These are phyloP conservation scores for Spodoptera exigua DNA, from an alignment of 2,888 invertebrate species.

Conservation along the genomic window DNA sequence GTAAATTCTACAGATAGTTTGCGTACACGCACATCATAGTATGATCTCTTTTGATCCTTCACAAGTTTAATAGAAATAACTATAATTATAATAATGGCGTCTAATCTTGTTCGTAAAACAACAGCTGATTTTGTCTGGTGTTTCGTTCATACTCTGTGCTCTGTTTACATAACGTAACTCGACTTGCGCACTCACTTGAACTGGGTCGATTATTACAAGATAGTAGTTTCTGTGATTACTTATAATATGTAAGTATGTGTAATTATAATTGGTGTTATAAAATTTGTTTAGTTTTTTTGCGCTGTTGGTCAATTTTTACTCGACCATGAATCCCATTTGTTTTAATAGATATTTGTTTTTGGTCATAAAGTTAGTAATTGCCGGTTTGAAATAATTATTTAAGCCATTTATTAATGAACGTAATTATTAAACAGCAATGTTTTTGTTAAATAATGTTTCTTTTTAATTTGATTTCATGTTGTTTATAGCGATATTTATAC, in stretches of 20 bases:
- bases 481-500: no score
- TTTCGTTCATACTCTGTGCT: constrained; percentile 1
- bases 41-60: not conserved
- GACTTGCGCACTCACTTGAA: constrained; percentile 19
- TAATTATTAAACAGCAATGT: no score
- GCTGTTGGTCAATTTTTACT: no score
- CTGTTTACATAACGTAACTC: constrained; percentile 28
- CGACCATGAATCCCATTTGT: no score
- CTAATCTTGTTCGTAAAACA: constrained; percentile 23
- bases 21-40: no score
- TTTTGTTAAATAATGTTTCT: no score
- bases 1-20: no score
- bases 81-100: constrained; percentile 24
- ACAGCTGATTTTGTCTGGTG: constrained; percentile 30
- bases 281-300: not conserved
- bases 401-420: no score
- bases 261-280: not conserved
- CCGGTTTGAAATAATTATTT: no score
- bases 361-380: no score
- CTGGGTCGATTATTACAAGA: constrained; percentile 22
- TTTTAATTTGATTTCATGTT: no score
- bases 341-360: no score
- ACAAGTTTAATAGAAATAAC: constrained; percentile 2
- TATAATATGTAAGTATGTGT: constrained; percentile 3
- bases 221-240: not conserved